Evolutionary conservation across 2,797 vertebrate genomes (phyloP), one percentile per base, ranked within the genome.

Genomic region (Borostomias antarcticus): DNA sequence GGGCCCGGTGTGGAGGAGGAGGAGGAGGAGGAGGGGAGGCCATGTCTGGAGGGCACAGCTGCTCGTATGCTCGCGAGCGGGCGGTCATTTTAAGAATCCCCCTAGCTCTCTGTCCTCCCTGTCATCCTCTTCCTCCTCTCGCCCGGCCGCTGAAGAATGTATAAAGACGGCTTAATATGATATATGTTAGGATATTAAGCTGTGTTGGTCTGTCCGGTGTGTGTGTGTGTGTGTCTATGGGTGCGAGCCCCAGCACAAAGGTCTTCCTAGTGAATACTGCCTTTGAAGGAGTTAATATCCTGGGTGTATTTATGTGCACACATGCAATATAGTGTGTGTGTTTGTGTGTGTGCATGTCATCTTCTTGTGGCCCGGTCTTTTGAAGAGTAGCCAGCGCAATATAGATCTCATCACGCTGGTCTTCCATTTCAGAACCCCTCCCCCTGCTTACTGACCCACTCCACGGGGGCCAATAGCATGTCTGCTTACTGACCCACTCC

Each of bases 111-210:
- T 63, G 67, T 45, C 57, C 76, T 62, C 2, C n/a, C 66, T 74
- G 76, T 70, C 79, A 67, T 74, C 76, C 66, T 79, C 80, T 79
- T n/a, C n/a, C 62, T 64, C 72, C 74, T 63, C 68, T 0, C 51
- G 68, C 62, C 72, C 52, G 53, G 64, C 77, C 77, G 73, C 58
- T 19, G n/a, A 78, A 65, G 58, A 72, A 71, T 54, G 17, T 85
- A 87, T 78, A 85, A 70, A 84, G 84, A 88, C 71, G 82, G 70
- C 82, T 86, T 83, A 69, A 86, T 67, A 70, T 63, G n/a, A n/a
- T n/a, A n/a, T n/a, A n/a, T n/a, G n/a, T n/a, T n/a, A n/a, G n/a
- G n/a, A n/a, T n/a, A n/a, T n/a, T n/a, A n/a, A n/a, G n/a, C n/a
- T n/a, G n/a, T n/a, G n/a, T n/a, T n/a, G n/a, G n/a, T n/a, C n/a